Evolutionary conservation across 2,797 vertebrate genomes (phyloP), one percentile per base, ranked within the genome.

Genomic region (Periophthalmus magnuspinnatus): DNA sequence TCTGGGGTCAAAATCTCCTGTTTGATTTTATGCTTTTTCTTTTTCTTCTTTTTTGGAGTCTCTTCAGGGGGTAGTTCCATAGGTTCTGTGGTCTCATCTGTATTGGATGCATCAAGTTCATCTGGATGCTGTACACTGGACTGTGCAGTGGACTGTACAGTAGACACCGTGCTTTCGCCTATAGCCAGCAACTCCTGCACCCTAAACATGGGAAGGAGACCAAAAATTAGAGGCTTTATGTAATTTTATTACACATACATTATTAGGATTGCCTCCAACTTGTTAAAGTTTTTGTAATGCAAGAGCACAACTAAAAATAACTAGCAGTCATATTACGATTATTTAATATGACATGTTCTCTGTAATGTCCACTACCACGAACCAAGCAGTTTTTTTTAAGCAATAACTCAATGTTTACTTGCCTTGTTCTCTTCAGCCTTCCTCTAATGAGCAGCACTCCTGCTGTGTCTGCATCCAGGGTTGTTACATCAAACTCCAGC

Each of bases 361-460:
- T 38, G 36, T 38, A 38, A 38, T 38, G 2, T 38, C 36, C 9
- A 11, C 9, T 48, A 6, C 16, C 5, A 17, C 6, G 17, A 50
- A 50, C 16, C 48, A 41, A 41, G 7, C 38, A 50, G 6, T 6
- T 8, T 54, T 16, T 48, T 54, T 22, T 54, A 9, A 22, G 19
- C 5, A 10, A 54, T 57, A 17, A 28, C 24, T 5, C 28, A 57
- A 34, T 16, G 57, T 57, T 57, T 64, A 74, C 82, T 73, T 57
- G 94, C 97, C 94, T 95, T 75, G 88, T 91, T 77, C 89, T 90
- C 50, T 83, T 83, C 52, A 99, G 81, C 50, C 80, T 90, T 82
- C 97, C 98, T 84, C 94, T 90, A 91, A 99, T 97, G 72, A 96
- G 95, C 76, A 98, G 93, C 13, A 99, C 96, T 2, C 97, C 97